Evolutionary conservation across 2,797 vertebrate species (phyloP).

Genomic region (Neosilurus hyrtlii): DNA sequence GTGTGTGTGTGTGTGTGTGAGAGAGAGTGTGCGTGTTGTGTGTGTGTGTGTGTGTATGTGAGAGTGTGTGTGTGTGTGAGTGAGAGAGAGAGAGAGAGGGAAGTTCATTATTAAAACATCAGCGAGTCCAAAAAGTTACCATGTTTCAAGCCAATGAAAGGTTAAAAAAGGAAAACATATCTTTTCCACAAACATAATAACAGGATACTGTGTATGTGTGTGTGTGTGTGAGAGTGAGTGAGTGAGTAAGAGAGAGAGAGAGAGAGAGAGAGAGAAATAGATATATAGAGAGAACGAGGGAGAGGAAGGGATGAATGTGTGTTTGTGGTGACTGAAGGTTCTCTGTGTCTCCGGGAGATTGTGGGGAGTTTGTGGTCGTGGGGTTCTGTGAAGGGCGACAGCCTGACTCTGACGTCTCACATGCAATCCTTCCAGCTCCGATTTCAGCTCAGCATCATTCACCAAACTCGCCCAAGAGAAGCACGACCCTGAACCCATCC

Average conservation of each 20-base stretch:
- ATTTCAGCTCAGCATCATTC: conserved; percentile 39
- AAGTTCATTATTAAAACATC: conserved; percentile 45
- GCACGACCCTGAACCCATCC: neutral
- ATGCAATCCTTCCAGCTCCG: conserved; percentile 46
- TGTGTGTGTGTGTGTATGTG: too few species aligned
- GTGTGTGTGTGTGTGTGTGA: too few species aligned
- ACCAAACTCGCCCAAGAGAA: conserved; percentile 4
- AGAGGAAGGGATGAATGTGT: conserved; percentile 29
- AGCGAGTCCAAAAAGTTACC: conserved; percentile 25
- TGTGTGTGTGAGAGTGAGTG: neutral
- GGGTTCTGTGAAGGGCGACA: conserved; percentile 52
- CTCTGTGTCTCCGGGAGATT: conserved; percentile 44
- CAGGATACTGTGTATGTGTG: conserved; percentile 18
- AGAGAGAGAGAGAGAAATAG: conserved; percentile 15
- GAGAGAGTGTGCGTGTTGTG: too few species aligned
- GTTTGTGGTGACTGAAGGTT: conserved; percentile 44
- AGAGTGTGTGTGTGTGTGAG: conserved; percentile 16
- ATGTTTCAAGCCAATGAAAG: conserved; percentile 31
- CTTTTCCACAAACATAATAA: conserved; percentile 44
- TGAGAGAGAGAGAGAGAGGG: conserved; percentile 21
- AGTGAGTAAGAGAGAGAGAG: neutral
- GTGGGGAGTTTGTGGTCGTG: conserved; percentile 49
- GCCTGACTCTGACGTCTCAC: conserved; percentile 54
- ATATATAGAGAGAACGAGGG: neutral
- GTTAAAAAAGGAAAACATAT: conserved; percentile 39